Conservation (phyloP, 1,140 invertebrate genomes). For the Scaptomyza montana region DNA sequence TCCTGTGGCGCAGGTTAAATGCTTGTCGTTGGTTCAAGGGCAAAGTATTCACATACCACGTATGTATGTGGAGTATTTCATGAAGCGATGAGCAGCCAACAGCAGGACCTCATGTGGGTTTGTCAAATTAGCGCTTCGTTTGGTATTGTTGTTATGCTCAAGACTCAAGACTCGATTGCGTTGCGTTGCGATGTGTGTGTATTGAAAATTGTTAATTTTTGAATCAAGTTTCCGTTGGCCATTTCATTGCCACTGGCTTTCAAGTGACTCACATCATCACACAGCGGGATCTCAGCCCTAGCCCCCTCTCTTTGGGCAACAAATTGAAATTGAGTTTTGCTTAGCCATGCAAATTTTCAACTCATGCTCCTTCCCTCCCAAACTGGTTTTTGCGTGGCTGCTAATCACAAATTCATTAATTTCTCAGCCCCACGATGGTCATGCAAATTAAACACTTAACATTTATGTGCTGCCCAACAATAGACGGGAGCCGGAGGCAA, state of each 20-base stretch:
- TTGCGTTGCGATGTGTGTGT: background rate
- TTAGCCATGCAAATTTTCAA: conserved; percentile 30
- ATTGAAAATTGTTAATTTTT: conserved; percentile 65
- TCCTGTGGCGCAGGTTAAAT: conserved; percentile 69
- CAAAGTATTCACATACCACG: conserved; percentile 2
- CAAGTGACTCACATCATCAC: conserved; percentile 33
- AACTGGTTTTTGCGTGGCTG: background rate
- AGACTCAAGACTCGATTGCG: background rate
- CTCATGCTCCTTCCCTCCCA: background rate
- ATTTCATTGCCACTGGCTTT: conserved; percentile 41
- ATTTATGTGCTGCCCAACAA: conserved; percentile 13
- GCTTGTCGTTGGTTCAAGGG: conserved; percentile 43
- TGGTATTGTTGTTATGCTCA: conserved; percentile 31
- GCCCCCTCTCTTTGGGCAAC: background rate
- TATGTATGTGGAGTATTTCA: conserved; percentile 14
- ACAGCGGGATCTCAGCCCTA: conserved; percentile 15
- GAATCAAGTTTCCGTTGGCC: conserved; percentile 47
- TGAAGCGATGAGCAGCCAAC: background rate
- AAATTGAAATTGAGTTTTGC: conserved; percentile 43
- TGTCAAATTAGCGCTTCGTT: conserved; percentile 81
- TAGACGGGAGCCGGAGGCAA: conserved; percentile 1
- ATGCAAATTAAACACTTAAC: conserved; percentile 56
- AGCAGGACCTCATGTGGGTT: conserved; percentile 76
- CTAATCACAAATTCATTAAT: conserved; percentile 49
- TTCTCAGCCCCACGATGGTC: conserved; percentile 13